Conservation (phyloP, 2,113 vertebrate genomes). For the Garra rufa region DNA sequence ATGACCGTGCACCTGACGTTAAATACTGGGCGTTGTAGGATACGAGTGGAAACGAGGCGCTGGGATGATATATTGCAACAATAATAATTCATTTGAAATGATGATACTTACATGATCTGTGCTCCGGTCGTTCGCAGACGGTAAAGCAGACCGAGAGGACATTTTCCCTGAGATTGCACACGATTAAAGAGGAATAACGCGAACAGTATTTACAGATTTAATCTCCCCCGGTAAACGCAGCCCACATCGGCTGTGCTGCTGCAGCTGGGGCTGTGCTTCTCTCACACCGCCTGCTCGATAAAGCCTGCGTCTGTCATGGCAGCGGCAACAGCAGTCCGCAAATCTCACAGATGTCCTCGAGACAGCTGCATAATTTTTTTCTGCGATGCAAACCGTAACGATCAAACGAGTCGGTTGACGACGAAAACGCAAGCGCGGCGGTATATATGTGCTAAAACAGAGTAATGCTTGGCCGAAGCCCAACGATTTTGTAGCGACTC, state of each 20-base stretch:
- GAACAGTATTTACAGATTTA: slow-evolving; percentile 31
- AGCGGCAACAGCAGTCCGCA: slow-evolving; percentile 62
- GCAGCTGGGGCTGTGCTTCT: slow-evolving; percentile 40
- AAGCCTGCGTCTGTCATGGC: slow-evolving; percentile 77
- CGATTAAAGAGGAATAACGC: slow-evolving; percentile 36
- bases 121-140: slow-evolving; percentile 80
- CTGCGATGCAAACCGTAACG: slow-evolving; percentile 46
- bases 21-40: not conserved
- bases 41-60: not conserved
- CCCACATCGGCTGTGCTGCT: slow-evolving; percentile 34
- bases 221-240: slow-evolving; percentile 17
- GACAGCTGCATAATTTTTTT: slow-evolving; percentile 71
- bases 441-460: slow-evolving; percentile 68
- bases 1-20: slow-evolving; percentile 6
- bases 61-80: slow-evolving; percentile 17
- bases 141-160: slow-evolving; percentile 81
- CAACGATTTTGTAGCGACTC: slow-evolving; percentile 74
- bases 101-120: slow-evolving; percentile 80
- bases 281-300: slow-evolving; percentile 63
- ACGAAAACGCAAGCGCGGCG: slow-evolving; percentile 58
- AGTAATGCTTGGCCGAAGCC: slow-evolving; percentile 74
- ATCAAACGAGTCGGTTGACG: slow-evolving; percentile 58
- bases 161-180: slow-evolving; percentile 76
- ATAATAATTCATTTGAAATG: slow-evolving; percentile 25
- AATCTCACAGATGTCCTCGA: slow-evolving; percentile 72